A percentile compares a stretch with the other conserved stretches of the same genome.
phyloP scores from a whole-genome alignment of 2,888 invertebrate species.

The Plusia festucae region DNA sequence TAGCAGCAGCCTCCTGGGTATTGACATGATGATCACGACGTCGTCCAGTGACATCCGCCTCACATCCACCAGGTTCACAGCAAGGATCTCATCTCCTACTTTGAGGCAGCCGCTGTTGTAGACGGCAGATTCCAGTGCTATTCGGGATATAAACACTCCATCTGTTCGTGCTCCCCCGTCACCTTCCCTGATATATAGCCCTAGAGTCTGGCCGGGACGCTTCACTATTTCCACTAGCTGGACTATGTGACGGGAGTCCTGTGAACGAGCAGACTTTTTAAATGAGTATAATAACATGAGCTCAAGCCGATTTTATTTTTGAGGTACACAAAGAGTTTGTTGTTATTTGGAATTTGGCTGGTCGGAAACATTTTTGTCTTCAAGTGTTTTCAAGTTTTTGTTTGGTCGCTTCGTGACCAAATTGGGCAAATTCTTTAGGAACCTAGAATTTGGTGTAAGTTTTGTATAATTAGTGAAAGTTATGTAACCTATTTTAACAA shows the following conservation, averaged over 20 bases:
- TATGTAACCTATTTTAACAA: neutral
- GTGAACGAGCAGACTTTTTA: slow-evolving; percentile 26
- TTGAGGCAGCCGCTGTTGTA: slow-evolving; percentile 99
- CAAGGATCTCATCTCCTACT: slow-evolving; percentile 99
- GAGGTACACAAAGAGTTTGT: neutral
- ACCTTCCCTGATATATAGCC: slow-evolving; percentile 99
- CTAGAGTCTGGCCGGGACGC: slow-evolving; percentile 99
- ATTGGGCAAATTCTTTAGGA: neutral
- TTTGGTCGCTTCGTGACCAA: neutral
- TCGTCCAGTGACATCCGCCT: slow-evolving; percentile 99
- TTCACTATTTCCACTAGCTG: slow-evolving; percentile 99
- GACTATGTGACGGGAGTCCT: slow-evolving; percentile 94
- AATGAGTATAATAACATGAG: slow-evolving; percentile 1
- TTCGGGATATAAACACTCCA: slow-evolving; percentile 98
- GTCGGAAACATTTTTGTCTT: neutral
- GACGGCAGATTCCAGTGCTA: slow-evolving; percentile 98
- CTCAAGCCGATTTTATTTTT: neutral
- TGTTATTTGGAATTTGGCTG: neutral
- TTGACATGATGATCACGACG: slow-evolving; percentile 99
- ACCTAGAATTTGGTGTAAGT: neutral
- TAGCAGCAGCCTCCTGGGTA: slow-evolving; percentile 97
- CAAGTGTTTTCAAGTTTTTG: neutral
- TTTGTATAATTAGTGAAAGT: neutral
- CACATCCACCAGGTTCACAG: slow-evolving; percentile 99
- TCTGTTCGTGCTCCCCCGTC: slow-evolving; percentile 98